phyloP scores from a whole-genome alignment of 2,797 vertebrate genomes.

The Heliangelus exortis region DNA sequence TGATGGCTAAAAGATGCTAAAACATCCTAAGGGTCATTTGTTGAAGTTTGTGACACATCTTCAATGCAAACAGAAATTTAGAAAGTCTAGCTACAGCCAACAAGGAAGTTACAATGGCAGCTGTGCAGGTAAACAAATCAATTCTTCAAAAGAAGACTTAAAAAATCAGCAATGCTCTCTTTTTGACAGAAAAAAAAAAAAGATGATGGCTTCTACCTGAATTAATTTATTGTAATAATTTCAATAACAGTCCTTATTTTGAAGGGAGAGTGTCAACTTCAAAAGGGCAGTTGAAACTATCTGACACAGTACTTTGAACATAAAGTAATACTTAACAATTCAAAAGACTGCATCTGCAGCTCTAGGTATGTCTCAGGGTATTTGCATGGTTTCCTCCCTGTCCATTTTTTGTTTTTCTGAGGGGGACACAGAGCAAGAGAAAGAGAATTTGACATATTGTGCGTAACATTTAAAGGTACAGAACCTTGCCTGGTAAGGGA shows the following conservation, averaged over 20 bases:
- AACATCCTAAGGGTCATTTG: constrained; percentile 56
- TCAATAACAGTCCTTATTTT: background rate
- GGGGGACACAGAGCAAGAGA: background rate
- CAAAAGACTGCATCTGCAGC: background rate
- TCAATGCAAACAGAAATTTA: constrained; percentile 50
- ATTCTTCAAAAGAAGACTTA: background rate
- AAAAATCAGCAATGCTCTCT: background rate
- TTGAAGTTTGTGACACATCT: constrained; percentile 14
- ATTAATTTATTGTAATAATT: background rate
- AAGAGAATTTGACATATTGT: background rate
- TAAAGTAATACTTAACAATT: background rate
- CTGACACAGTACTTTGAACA: background rate
- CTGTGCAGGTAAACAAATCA: background rate
- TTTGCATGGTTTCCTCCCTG: background rate
- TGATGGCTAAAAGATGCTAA: constrained; percentile 35
- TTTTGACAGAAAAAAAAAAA: background rate
- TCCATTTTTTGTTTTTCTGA: accelerated
- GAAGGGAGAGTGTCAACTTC: background rate
- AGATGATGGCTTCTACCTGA: background rate
- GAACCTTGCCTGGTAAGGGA: background rate
- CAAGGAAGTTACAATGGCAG: background rate
- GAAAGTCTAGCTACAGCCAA: constrained; percentile 23
- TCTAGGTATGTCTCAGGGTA: background rate
- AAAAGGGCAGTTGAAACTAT: background rate
- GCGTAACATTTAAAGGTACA: background rate